Conservation (phyloP, 2,888 invertebrate genomes). For the Aporophyla lueneburgensis region DNA sequence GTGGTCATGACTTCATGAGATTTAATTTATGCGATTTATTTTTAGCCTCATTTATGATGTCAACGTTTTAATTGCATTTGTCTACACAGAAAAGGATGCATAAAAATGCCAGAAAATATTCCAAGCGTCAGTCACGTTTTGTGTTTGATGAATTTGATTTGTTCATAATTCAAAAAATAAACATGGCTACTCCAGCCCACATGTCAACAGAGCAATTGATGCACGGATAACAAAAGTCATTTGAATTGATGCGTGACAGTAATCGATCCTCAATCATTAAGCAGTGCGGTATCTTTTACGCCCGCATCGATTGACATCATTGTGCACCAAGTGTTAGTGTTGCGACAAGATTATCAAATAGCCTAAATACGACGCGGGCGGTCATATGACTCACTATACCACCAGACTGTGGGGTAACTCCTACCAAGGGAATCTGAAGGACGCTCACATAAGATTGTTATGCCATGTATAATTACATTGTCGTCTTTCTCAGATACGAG, state of each 20-base stretch:
- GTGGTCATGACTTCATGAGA: background rate
- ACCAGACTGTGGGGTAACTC: slow-evolving; percentile 34
- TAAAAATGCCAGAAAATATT: slow-evolving; percentile 23
- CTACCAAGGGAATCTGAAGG: slow-evolving; percentile 10
- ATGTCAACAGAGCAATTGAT: slow-evolving; percentile 56
- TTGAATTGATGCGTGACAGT: slow-evolving; percentile 68
- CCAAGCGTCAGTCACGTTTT: background rate
- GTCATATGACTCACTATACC: slow-evolving; percentile 72
- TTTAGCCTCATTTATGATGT: slow-evolving; percentile 17
- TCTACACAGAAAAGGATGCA: slow-evolving; percentile 10
- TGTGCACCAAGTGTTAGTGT: slow-evolving; percentile 75
- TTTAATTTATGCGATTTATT: slow-evolving; percentile 31
- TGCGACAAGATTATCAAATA: slow-evolving; percentile 79
- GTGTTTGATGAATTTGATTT: slow-evolving; percentile 2
- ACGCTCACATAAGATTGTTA: background rate
- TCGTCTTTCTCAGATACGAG: slow-evolving; percentile 1
- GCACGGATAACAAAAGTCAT: slow-evolving; percentile 61
- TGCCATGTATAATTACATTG: slow-evolving; percentile 14
- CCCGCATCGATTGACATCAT: slow-evolving; percentile 81
- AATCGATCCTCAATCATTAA: slow-evolving; percentile 72
- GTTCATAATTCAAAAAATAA: slow-evolving; percentile 38
- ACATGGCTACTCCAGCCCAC: slow-evolving; percentile 33
- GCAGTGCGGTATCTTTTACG: slow-evolving; percentile 72
- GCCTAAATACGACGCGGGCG: slow-evolving; percentile 79
- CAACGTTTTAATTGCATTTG: slow-evolving; percentile 19